phyloP scores from a whole-genome alignment of 1,140 invertebrate species.

The Dendroctonus ponderosae region DNA sequence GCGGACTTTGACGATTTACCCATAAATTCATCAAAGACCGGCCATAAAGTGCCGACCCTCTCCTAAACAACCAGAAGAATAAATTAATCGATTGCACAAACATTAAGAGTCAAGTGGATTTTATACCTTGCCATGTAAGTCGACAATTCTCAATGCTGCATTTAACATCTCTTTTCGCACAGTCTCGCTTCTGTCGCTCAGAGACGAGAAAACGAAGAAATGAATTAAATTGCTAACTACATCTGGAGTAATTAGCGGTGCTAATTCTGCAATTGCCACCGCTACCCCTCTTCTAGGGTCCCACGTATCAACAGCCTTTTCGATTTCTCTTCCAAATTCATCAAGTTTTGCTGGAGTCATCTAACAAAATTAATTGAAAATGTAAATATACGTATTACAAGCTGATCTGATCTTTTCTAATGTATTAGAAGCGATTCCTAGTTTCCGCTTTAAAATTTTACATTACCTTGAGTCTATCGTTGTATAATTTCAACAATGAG shows the following conservation, averaged over 20 bases:
- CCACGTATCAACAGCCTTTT: slow-evolving; percentile 85
- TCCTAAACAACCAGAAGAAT: slow-evolving; percentile 46
- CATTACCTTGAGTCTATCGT: slow-evolving; percentile 67
- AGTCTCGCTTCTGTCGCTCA: slow-evolving; percentile 79
- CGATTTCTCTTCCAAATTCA: slow-evolving; percentile 85
- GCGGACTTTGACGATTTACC: slow-evolving; percentile 87
- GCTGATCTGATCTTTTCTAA: not conserved
- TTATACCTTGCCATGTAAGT: slow-evolving; percentile 74
- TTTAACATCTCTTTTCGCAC: slow-evolving; percentile 94
- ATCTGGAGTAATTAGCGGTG: slow-evolving; percentile 66
- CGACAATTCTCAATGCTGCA: slow-evolving; percentile 87
- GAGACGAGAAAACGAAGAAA: slow-evolving; percentile 83
- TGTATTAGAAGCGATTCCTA: no score
- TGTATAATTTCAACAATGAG: slow-evolving; percentile 71
- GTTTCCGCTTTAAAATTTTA: no score
- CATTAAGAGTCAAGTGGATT: not conserved
- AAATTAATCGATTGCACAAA: slow-evolving; percentile 9
- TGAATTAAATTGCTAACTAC: slow-evolving; percentile 70
- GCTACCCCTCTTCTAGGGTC: slow-evolving; percentile 84
- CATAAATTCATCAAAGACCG: slow-evolving; percentile 87
- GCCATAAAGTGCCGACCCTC: slow-evolving; percentile 72
- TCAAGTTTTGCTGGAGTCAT: slow-evolving; percentile 86
- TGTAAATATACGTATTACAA: not conserved
- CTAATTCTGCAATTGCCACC: slow-evolving; percentile 72
- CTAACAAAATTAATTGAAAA: slow-evolving; percentile 47